A percentile compares a stretch with the other conserved stretches of the same genome.
These are phyloP conservation scores for Metallyticus violacea DNA, from an alignment of 2,888 invertebrate species.

Conservation along the genomic window DNA sequence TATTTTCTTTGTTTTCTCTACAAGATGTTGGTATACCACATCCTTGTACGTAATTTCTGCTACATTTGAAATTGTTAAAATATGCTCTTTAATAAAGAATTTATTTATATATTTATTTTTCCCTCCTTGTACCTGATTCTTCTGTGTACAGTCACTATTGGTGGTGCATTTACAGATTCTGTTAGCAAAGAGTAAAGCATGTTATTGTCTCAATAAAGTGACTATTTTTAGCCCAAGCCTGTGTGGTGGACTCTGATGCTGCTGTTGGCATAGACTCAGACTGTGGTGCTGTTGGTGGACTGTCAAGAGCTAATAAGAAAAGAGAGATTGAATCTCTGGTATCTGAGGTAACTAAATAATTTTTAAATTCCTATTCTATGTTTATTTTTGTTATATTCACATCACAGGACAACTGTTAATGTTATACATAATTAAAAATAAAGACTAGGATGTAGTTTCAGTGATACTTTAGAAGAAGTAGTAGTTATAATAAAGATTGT, in stretches of 20 bases:
- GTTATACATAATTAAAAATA: neutral
- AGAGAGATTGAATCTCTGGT: neutral
- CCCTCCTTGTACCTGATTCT: too few species aligned
- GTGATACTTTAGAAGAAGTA: neutral
- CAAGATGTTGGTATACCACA: too few species aligned
- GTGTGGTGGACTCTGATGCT: constrained; percentile 6
- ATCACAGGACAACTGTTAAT: too few species aligned
- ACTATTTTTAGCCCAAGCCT: constrained; percentile 12
- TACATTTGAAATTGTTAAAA: too few species aligned
- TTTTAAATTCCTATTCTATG: neutral
- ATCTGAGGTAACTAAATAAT: neutral
- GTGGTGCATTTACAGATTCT: neutral
- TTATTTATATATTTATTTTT: too few species aligned
- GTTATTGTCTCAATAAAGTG: neutral
- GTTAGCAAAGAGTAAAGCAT: neutral
- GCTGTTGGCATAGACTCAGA: constrained; percentile 21
- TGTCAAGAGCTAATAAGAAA: constrained; percentile 5
- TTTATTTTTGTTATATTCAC: neutral
- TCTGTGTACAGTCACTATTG: too few species aligned
- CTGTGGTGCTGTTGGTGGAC: constrained; percentile 14
- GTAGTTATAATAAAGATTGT: too few species aligned
- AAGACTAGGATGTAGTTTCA: neutral
- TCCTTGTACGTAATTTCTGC: too few species aligned
- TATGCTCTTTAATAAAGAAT: too few species aligned
- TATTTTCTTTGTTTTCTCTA: too few species aligned